Evolutionary conservation across 2,113 vertebrate species (phyloP), one percentile per base, ranked within the genome.

Genomic region (Syrrhaptes paradoxus): DNA sequence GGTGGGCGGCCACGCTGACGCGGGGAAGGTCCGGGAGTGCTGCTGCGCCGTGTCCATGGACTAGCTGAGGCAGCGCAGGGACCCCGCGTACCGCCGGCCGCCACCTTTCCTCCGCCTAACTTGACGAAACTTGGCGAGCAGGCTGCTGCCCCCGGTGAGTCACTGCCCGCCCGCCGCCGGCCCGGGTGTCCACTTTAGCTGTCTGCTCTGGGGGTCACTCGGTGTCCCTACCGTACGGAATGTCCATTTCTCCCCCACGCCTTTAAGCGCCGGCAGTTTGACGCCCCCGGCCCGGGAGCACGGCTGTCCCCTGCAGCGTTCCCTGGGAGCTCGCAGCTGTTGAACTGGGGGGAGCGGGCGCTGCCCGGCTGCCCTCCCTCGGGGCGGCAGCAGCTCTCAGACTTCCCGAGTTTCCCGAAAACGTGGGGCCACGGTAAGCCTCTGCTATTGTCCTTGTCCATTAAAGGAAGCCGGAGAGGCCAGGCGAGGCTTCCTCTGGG

Each of bases 101-200:
- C 66, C n/a, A 49, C 38, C 66, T 85, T 52, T 55, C 61, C 25
- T 55, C 41, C 55, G 34, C 52, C 20, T 54, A 17, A 57, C 79
- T 91, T 57, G 83, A 92, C 20, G 52, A 78, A 91, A 94, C 87
- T 90, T 71, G 16, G 74, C 32, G 70, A 90, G 92, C 68, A 62
- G 93, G 76, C 90, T 87, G 70, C 87, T 73, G 86, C 59, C 58
- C 26, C 28, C 29, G 96, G 91, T 97, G 90, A 97, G 97, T 95
- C 41, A 43, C 32, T 28, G 48, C 46, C 78, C 26, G 52, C 14
- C 29, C 34, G 49, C 34, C 36, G 36, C 48, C 11, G 20, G 55
- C 34, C 58, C 15, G 11, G 54, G 25, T 32, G 1, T 20, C 38
- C 49, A 22, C 14, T 7, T 34, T 24, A n/a, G 63, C 52, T 34